A percentile compares a stretch with the other conserved stretches of the same genome.
Conservation (phyloP, 2,797 vertebrate genomes). For the Takifugu rubripes region DNA sequence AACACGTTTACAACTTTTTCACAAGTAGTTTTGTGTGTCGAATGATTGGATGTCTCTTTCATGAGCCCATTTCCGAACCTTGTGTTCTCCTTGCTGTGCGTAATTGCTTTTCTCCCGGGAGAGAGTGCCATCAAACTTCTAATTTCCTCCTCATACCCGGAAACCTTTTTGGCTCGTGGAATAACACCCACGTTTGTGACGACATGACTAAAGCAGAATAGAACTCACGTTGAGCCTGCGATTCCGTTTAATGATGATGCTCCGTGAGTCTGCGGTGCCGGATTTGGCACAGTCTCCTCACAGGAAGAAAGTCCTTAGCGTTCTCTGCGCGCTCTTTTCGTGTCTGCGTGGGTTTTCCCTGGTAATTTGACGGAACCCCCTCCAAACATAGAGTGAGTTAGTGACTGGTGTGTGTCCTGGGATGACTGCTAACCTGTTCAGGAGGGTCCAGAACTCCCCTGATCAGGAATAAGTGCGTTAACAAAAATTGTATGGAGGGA, state of each 20-base stretch:
- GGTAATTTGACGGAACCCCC: too few species aligned
- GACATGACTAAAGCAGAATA: slow-evolving; percentile 53
- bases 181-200: slow-evolving; percentile 49
- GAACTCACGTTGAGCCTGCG: slow-evolving; percentile 34
- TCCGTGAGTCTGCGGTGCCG: background rate
- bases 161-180: slow-evolving; percentile 59
- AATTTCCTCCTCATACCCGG: slow-evolving; percentile 63
- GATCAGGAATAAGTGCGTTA: too few species aligned
- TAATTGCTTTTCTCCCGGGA: slow-evolving; percentile 68
- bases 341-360: too few species aligned
- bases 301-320: background rate
- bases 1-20: slow-evolving; percentile 4
- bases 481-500: too few species aligned
- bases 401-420: too few species aligned
- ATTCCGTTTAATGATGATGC: too few species aligned
- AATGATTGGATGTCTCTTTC: slow-evolving; percentile 52
- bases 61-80: slow-evolving; percentile 60
- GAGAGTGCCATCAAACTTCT: slow-evolving; percentile 69
- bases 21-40: slow-evolving; percentile 33
- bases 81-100: slow-evolving; percentile 55
- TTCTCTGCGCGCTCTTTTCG: too few species aligned
- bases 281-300: background rate
- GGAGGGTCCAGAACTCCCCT: too few species aligned
- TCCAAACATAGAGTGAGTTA: too few species aligned
- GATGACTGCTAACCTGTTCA: too few species aligned